Base-by-base conservation (phyloP, 2,797 vertebrate genomes). In the Serranus cabrilla region DNA sequence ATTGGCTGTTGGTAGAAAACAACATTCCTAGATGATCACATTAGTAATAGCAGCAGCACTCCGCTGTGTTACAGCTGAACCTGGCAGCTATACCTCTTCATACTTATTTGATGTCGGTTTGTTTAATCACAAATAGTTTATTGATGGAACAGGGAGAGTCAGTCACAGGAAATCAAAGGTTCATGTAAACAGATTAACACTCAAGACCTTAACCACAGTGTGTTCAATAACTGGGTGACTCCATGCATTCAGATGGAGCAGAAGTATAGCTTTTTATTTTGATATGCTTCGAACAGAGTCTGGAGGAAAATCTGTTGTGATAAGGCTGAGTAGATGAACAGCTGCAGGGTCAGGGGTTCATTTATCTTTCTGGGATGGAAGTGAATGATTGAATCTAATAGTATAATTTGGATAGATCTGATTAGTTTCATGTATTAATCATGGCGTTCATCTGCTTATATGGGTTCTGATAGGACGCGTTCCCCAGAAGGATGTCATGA, bases 41-140 rank as follows among this genome's bases (percentile, higher is more conserved):
- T 34, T 16, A 31, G 17, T 54, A 18, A 42, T 14, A 45, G 40
- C 20, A 55, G 25, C 17, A 37, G 17, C 51, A 11, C 5, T 42
- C n/a, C 12, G 39, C 45, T 25, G 21, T 18, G 31, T 23, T 18
- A 37, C 8, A 49, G 31, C 60, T 18, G 62, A 17, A 12, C 31
- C 60, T 57, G 7, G 11, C 13, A 40, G 39, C 21, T 54, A 16
- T 43, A 59, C 2, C 16, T 49, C 21, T 5, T 39, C 54, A 31
- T 49, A 23, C 11, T 4, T 31, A 12, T 51, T 66, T 5, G 2
- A 45, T 27, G 61, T 16, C 5, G 1, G 17, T 14, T 47, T 50
- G 11, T 70, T 69, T 27, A 5, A 59, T 43, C 46, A 42, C 25
- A 67, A 56, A 46, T 46, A 34, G n/a, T 31, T 21, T 50, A 70